Conservation (phyloP, 2,888 invertebrate genomes). For the Palloptera scutellata region DNA sequence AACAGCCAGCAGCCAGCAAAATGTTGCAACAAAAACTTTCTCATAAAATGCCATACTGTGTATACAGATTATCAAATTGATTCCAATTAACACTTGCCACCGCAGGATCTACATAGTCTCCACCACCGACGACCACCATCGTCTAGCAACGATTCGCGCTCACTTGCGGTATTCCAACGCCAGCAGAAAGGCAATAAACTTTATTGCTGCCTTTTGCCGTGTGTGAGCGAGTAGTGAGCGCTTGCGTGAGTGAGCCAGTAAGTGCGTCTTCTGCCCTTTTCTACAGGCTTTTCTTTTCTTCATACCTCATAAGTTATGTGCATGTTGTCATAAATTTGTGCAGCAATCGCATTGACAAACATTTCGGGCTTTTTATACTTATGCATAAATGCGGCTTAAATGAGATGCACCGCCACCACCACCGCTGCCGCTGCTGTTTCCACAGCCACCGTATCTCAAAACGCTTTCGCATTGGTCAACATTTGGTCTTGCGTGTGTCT, state of each 20-base stretch:
- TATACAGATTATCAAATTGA: conserved; percentile 62
- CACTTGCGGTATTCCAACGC: neutral
- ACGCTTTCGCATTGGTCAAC: neutral
- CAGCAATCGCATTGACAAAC: conserved; percentile 57
- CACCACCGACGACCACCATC: neutral
- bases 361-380: conserved; percentile 36
- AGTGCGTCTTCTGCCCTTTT: conserved; percentile 14
- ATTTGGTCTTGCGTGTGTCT: neutral
- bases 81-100: conserved; percentile 65
- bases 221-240: no score
- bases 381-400: conserved; percentile 39
- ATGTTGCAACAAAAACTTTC: conserved; percentile 31
- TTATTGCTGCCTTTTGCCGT: no score
- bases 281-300: conserved; percentile 12
- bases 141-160: neutral
- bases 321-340: conserved; percentile 48
- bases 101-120: conserved; percentile 43
- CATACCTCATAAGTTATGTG: conserved; percentile 50
- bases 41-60: conserved; percentile 39
- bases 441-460: neutral
- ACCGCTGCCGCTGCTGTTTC: neutral
- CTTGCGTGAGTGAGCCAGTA: neutral
- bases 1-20: conserved; percentile 19
- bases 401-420: conserved; percentile 16
- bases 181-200: conserved; percentile 8